A percentile compares a stretch with the other conserved stretches of the same genome.
Conservation (phyloP, 2,113 vertebrate genomes). For the Leptobrachium ailaonicum region DNA sequence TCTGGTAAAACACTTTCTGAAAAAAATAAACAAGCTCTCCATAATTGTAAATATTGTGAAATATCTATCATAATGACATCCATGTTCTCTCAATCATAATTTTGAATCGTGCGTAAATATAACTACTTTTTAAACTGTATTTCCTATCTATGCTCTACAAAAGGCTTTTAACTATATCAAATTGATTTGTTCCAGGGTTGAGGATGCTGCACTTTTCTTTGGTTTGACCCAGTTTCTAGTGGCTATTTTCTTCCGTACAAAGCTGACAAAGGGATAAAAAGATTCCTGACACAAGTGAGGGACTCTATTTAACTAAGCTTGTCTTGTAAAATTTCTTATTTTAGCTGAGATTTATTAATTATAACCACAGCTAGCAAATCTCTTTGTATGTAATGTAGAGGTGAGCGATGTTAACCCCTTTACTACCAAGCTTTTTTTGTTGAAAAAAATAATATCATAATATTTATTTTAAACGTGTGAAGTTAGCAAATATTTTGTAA, state of each 20-base stretch:
- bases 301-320: slow-evolving; percentile 30
- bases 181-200: slow-evolving; percentile 13
- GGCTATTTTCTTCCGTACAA: slow-evolving; percentile 17
- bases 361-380: slow-evolving; percentile 17
- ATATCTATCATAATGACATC: no score
- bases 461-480: no score
- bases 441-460: no score
- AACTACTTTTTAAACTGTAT: background rate
- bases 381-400: no score
- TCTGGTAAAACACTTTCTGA: no score
- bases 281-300: slow-evolving; percentile 20
- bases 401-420: no score
- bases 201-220: slow-evolving; percentile 12
- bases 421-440: no score
- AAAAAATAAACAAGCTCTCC: no score
- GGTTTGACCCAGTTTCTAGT: slow-evolving; percentile 30
- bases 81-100: no score
- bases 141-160: background rate
- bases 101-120: no score
- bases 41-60: no score
- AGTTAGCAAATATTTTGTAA: no score
- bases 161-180: slow-evolving; percentile 11
- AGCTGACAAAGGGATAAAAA: slow-evolving; percentile 32
- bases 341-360: slow-evolving; percentile 36
- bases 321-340: slow-evolving; percentile 36